Evolutionary conservation across 2,113 vertebrate species (phyloP).

Genomic region (Numenius arquata): DNA sequence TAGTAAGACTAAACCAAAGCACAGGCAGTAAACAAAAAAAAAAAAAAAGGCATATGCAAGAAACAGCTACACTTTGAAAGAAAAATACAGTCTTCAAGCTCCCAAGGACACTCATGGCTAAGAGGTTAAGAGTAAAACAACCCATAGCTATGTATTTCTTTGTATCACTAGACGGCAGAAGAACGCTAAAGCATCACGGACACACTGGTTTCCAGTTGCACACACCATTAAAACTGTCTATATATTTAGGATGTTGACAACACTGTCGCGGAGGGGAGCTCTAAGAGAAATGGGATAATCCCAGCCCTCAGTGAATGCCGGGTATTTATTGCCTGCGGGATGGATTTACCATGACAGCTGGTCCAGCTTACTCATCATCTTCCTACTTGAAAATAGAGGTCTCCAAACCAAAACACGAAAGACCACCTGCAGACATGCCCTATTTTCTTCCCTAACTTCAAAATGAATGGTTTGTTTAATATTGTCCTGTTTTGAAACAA

Average conservation of each 20-base stretch:
- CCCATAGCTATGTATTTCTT: neutral
- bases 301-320: neutral
- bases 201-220: neutral
- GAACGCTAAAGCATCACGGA: neutral
- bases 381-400: neutral
- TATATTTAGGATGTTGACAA: neutral
- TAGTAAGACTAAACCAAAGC: neutral
- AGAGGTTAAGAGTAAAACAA: neutral
- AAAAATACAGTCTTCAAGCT: neutral
- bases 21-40: neutral
- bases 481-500: neutral
- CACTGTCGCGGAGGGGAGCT: neutral
- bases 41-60: neutral
- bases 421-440: neutral
- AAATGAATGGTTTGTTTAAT: neutral
- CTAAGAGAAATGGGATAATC: neutral
- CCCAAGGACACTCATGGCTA: neutral
- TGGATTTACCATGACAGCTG: neutral
- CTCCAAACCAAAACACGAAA: conserved; percentile 3
- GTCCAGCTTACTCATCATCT: neutral
- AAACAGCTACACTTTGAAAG: neutral
- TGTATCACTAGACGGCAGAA: neutral
- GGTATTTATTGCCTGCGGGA: neutral
- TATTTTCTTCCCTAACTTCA: neutral
- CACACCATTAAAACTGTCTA: neutral